Conservation (phyloP, 2,888 invertebrate genomes). For the Eupsilia transversa region DNA sequence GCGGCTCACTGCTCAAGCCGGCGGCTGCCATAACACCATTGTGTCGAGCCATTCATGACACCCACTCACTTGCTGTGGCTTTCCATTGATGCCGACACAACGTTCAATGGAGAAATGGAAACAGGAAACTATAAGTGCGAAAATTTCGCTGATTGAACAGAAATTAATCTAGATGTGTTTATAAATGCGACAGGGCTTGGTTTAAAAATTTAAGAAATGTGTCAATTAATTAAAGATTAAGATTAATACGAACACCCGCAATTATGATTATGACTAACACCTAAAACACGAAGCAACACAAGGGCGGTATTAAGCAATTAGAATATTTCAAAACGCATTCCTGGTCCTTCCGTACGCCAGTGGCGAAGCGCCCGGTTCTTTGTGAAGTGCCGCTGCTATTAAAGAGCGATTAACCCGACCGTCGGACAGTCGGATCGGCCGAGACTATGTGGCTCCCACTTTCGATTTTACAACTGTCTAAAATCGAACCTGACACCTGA, state of each 20-base stretch:
- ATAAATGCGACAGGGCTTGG: background rate
- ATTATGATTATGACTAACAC: slow-evolving; percentile 60
- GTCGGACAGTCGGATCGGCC: slow-evolving; percentile 56
- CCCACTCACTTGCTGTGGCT: slow-evolving; percentile 59
- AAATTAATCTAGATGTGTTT: background rate
- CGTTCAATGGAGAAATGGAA: slow-evolving; percentile 1
- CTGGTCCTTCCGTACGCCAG: slow-evolving; percentile 64
- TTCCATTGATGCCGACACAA: slow-evolving; percentile 65
- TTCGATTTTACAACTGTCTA: slow-evolving; percentile 87
- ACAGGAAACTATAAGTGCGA: background rate
- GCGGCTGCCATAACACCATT: slow-evolving; percentile 67
- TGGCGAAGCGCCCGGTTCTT: slow-evolving; percentile 76
- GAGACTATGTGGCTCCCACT: slow-evolving; percentile 87
- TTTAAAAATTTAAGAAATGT: background rate
- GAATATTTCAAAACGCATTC: slow-evolving; percentile 63
- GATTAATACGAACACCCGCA: slow-evolving; percentile 46
- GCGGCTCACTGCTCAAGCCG: slow-evolving; percentile 43
- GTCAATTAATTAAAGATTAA: slow-evolving; percentile 41
- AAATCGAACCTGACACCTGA: slow-evolving; percentile 72
- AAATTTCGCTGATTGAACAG: background rate
- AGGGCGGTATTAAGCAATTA: slow-evolving; percentile 67
- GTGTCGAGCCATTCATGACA: slow-evolving; percentile 67
- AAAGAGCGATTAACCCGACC: slow-evolving; percentile 84
- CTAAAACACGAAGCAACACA: slow-evolving; percentile 54
- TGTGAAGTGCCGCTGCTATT: slow-evolving; percentile 87